These are phyloP conservation scores for Hippocampus mohnikei DNA, from an alignment of 2,113 vertebrate species.

Conservation along the genomic window DNA sequence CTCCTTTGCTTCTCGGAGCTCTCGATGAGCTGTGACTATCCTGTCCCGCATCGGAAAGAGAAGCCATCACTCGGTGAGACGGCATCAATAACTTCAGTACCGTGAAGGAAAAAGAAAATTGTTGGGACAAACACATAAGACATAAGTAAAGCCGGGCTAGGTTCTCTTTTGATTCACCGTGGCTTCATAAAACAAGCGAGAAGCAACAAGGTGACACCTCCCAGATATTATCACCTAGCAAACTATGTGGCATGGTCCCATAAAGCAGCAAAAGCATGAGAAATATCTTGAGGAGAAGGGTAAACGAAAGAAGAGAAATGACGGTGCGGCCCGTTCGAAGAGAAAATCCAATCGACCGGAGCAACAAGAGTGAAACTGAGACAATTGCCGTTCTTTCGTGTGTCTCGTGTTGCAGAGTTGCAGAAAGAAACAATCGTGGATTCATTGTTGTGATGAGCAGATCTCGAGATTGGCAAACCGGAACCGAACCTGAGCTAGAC, in stretches of 20 bases:
- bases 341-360: neutral
- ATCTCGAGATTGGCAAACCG: neutral
- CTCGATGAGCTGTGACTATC: constrained; percentile 37
- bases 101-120: constrained; percentile 28
- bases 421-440: neutral
- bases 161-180: constrained; percentile 1
- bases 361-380: no score
- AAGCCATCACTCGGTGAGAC: constrained; percentile 26
- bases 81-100: constrained; percentile 30
- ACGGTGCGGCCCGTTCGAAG: constrained; percentile 11
- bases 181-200: neutral
- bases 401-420: no score
- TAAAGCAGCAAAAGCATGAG: constrained; percentile 5
- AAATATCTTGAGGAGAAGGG: neutral
- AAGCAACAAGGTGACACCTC: constrained; percentile 9
- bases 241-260: neutral
- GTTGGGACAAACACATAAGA: constrained; percentile 19
- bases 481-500: neutral
- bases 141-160: neutral
- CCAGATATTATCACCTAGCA: constrained; percentile 10
- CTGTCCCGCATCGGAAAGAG: constrained; percentile 33
- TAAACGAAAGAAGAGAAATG: constrained; percentile 2
- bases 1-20: constrained; percentile 31
- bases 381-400: no score
- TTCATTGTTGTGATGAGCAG: neutral